phyloP scores from a whole-genome alignment of 2,797 vertebrate species.

The Hemibagrus guttatus region DNA sequence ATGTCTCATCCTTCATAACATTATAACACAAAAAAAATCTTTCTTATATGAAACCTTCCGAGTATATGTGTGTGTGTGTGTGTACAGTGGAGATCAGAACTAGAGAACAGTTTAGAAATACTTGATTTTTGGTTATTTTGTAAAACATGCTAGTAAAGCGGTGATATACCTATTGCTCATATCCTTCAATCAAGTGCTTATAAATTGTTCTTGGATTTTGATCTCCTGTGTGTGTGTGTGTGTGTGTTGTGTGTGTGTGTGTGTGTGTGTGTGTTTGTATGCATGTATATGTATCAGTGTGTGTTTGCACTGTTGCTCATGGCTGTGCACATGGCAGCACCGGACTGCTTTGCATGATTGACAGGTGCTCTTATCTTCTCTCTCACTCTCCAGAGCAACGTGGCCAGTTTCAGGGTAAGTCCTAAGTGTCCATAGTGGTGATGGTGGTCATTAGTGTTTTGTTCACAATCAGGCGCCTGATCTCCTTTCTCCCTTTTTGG shows the following conservation, averaged over 20 bases:
- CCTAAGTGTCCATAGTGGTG: conserved; percentile 66
- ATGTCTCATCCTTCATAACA: neutral
- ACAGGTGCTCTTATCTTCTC: conserved; percentile 76
- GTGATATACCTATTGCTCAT: too few relatives aligned
- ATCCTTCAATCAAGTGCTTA: too few relatives aligned
- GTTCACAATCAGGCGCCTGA: conserved; percentile 22
- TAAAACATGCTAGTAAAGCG: too few relatives aligned
- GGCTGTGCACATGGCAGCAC: conserved; percentile 52
- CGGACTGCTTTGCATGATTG: conserved; percentile 82
- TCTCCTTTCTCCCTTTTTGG: conserved; percentile 32
- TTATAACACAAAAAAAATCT: neutral
- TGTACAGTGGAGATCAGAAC: too few relatives aligned
- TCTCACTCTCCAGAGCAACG: conserved; percentile 76
- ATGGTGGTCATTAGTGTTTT: conserved; percentile 53
- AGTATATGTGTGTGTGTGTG: neutral
- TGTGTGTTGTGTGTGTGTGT: neutral
- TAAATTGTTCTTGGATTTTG: too few relatives aligned
- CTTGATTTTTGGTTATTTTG: too few relatives aligned
- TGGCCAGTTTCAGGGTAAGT: conserved; percentile 79
- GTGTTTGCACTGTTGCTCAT: conserved; percentile 39
- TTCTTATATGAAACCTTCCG: neutral
- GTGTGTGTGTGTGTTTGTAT: neutral
- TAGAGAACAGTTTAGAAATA: too few relatives aligned
- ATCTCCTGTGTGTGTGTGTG: neutral
- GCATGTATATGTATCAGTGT: neutral